A percentile compares a stretch with the other conserved stretches of the same genome.
These are phyloP conservation scores for Todiramphus saurophagus DNA, from an alignment of 2,113 vertebrate genomes.

Conservation along the genomic window DNA sequence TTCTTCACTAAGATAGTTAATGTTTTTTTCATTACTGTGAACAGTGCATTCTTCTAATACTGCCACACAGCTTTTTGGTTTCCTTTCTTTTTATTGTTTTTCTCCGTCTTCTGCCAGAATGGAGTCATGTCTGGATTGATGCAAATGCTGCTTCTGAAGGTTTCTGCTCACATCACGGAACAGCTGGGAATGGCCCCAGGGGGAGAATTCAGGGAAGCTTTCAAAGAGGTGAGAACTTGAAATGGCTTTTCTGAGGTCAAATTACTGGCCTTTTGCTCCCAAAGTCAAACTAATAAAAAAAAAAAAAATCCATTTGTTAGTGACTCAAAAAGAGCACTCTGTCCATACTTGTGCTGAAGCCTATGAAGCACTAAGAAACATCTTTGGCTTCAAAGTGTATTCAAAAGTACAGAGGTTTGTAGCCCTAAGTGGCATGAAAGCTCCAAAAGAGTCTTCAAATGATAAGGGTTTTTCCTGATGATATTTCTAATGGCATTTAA, in stretches of 20 bases:
- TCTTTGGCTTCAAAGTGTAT: background rate
- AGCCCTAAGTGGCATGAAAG: background rate
- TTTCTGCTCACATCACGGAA: constrained; percentile 98
- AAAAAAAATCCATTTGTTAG: background rate
- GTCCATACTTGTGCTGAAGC: background rate
- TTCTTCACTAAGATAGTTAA: background rate
- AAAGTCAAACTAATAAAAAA: background rate
- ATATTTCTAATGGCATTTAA: background rate
- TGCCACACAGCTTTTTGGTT: background rate
- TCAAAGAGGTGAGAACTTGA: constrained; percentile 85
- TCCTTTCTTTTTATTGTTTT: background rate
- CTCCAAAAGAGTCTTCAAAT: background rate
- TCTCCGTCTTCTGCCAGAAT: constrained; percentile 75
- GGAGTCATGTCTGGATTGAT: constrained; percentile 97
- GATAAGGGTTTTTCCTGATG: background rate
- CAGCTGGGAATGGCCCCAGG: constrained; percentile 98
- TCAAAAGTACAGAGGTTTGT: background rate
- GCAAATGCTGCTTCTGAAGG: constrained; percentile 98
- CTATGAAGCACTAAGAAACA: background rate
- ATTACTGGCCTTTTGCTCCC: background rate
- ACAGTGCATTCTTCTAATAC: background rate
- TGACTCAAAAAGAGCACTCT: background rate
- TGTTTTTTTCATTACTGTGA: background rate
- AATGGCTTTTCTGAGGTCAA: background rate
- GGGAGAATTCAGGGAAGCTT: constrained; percentile 97